A percentile compares a stretch with the other conserved stretches of the same genome.
Evolutionary conservation across 1,140 invertebrate species (phyloP).

Genomic region (Cherax quadricarinatus): DNA sequence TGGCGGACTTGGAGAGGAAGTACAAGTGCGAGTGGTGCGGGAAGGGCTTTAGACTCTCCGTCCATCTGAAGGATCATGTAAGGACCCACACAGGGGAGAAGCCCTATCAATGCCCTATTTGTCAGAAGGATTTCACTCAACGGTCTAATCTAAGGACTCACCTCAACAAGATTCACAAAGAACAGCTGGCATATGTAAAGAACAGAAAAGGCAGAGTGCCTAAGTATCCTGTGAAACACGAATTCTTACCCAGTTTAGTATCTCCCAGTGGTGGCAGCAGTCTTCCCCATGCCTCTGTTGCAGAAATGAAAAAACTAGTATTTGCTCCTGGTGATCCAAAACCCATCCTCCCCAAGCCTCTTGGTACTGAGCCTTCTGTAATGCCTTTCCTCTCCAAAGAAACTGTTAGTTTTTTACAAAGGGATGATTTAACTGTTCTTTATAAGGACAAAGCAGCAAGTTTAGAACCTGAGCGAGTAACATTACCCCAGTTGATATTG

Average conservation of each 20-base stretch:
- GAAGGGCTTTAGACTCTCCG: conserved; percentile 97
- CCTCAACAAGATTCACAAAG: conserved; percentile 72
- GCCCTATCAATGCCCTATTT: conserved; percentile 96
- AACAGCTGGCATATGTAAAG: conserved; percentile 71
- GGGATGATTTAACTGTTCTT: conserved; percentile 55
- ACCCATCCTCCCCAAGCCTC: conserved; percentile 63
- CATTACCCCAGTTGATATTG: conserved; percentile 45
- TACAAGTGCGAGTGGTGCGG: conserved; percentile 96
- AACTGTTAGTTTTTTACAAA: conserved; percentile 67
- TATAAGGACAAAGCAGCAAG: conserved; percentile 47
- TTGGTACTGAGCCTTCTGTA: conserved; percentile 51
- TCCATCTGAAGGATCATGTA: conserved; percentile 96
- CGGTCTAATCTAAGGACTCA: conserved; percentile 97
- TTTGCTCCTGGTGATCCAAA: conserved; percentile 44
- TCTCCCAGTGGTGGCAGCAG: background rate
- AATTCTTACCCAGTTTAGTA: conserved; percentile 49
- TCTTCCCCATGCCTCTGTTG: background rate
- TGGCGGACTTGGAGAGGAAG: conserved; percentile 73
- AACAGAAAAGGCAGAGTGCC: conserved; percentile 58
- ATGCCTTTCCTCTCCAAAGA: conserved; percentile 70
- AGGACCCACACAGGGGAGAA: conserved; percentile 97
- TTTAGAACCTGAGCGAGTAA: conserved; percentile 36
- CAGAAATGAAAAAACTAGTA: conserved; percentile 51
- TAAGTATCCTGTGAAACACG: conserved; percentile 68
- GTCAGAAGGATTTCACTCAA: conserved; percentile 96